These are phyloP conservation scores for Drosophila burlai DNA, from an alignment of 1,140 invertebrate genomes.

Conservation along the genomic window DNA sequence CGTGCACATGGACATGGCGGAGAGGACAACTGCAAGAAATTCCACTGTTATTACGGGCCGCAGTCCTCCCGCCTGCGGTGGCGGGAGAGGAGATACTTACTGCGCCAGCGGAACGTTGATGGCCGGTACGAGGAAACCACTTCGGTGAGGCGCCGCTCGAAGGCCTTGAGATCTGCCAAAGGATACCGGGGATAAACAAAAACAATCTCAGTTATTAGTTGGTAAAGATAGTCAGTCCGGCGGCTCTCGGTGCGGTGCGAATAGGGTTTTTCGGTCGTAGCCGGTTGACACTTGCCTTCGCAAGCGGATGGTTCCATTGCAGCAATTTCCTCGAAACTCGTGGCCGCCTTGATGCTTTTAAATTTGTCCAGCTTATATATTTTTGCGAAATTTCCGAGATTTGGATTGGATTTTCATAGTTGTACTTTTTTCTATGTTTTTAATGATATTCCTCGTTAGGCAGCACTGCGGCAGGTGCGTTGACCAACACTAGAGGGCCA, in stretches of 20 bases:
- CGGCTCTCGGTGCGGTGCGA: neutral
- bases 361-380: slow-evolving; percentile 74
- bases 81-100: slow-evolving; percentile 86
- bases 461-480: slow-evolving; percentile 21
- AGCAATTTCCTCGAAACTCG: slow-evolving; percentile 77
- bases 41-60: slow-evolving; percentile 23
- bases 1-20: slow-evolving; percentile 94
- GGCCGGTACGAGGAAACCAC: slow-evolving; percentile 97
- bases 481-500: slow-evolving; percentile 14
- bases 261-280: neutral
- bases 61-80: neutral
- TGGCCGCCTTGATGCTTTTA: slow-evolving; percentile 67
- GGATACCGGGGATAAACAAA: slow-evolving; percentile 23
- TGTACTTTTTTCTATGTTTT: slow-evolving; percentile 54
- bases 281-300: slow-evolving; percentile 59
- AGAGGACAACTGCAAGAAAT: slow-evolving; percentile 90
- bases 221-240: slow-evolving; percentile 50
- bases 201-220: slow-evolving; percentile 32
- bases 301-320: slow-evolving; percentile 84
- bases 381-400: slow-evolving; percentile 54
- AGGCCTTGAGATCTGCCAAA: slow-evolving; percentile 95
- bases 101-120: slow-evolving; percentile 96
- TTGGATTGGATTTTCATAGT: slow-evolving; percentile 72
- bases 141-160: slow-evolving; percentile 97
- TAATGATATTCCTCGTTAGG: slow-evolving; percentile 29